phyloP scores from a whole-genome alignment of 2,113 vertebrate genomes.

The Antennarius striatus region DNA sequence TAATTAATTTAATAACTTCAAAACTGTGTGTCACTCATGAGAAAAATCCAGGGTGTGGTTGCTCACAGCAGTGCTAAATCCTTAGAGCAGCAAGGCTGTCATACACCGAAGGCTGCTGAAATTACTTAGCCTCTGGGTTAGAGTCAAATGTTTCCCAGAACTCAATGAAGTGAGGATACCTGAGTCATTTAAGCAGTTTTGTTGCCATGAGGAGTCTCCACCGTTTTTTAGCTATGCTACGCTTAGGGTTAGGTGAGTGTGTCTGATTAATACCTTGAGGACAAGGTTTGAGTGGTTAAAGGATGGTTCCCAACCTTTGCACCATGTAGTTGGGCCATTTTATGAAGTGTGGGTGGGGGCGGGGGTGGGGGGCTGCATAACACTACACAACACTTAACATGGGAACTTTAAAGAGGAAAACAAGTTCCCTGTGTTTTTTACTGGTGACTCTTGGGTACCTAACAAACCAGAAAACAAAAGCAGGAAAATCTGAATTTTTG shows the following conservation, averaged over 20 bases:
- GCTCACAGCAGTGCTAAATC: slow-evolving; percentile 31
- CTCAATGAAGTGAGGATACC: slow-evolving; percentile 48
- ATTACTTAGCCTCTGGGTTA: slow-evolving; percentile 42
- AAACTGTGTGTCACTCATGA: too few species aligned
- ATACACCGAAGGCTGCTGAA: slow-evolving; percentile 32
- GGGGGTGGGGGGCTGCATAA: slow-evolving; percentile 32
- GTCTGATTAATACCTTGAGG: slow-evolving; percentile 52
- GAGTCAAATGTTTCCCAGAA: slow-evolving; percentile 29
- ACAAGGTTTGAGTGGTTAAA: slow-evolving; percentile 38
- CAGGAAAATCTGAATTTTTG: too few species aligned
- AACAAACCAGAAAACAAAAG: too few species aligned
- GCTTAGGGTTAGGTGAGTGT: slow-evolving; percentile 51
- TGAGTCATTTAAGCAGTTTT: slow-evolving; percentile 53
- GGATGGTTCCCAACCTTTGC: slow-evolving; percentile 58
- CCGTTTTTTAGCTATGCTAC: slow-evolving; percentile 17
- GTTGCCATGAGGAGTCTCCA: slow-evolving; percentile 53
- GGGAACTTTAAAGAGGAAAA: slow-evolving; percentile 17
- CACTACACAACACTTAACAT: slow-evolving; percentile 16
- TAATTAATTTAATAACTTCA: too few species aligned
- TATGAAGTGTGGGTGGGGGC: slow-evolving; percentile 46
- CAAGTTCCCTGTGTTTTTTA: slow-evolving; percentile 8
- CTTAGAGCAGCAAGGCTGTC: slow-evolving; percentile 34
- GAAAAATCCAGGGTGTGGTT: slow-evolving; percentile 22
- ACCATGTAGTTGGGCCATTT: slow-evolving; percentile 48
- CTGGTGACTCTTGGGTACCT: background rate